phyloP scores from a whole-genome alignment of 1,140 invertebrate genomes.

The Drosophila nigromelanica region DNA sequence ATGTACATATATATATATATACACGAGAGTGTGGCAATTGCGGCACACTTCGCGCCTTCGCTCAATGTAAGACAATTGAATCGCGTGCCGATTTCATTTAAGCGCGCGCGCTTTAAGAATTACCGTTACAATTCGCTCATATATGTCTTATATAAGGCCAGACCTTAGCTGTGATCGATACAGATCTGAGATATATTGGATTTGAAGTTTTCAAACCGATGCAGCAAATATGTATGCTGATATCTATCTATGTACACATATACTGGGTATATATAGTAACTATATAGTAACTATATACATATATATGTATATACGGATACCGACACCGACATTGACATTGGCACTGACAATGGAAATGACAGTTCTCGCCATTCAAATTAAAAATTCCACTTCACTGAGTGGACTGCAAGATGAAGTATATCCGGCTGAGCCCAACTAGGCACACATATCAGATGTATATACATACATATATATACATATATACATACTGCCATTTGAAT shows the following conservation, averaged over 20 bases:
- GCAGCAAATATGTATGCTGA: background rate
- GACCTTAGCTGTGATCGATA: background rate
- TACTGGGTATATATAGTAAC: no score
- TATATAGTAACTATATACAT: no score
- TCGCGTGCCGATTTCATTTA: conserved; percentile 81
- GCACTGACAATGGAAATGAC: conserved; percentile 51
- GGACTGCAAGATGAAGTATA: conserved; percentile 74
- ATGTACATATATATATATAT: background rate
- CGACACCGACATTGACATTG: conserved; percentile 21
- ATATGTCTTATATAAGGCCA: conserved; percentile 1
- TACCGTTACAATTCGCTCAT: conserved; percentile 34
- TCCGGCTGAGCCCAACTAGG: conserved; percentile 62
- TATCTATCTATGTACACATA: no score
- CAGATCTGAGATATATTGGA: no score
- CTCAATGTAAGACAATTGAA: conserved; percentile 69
- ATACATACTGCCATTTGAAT: conserved; percentile 4
- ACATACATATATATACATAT: no score
- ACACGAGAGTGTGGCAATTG: conserved; percentile 40
- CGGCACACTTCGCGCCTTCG: conserved; percentile 69
- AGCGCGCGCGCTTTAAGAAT: conserved; percentile 49
- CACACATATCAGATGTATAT: no score
- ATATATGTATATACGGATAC: background rate
- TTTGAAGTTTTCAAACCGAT: no score
- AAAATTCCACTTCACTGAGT: conserved; percentile 69
- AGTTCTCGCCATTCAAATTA: conserved; percentile 62